Evolutionary conservation across 2,888 invertebrate species (phyloP), one percentile per base, ranked within the genome.

Genomic region (Plagiodera versicolora): DNA sequence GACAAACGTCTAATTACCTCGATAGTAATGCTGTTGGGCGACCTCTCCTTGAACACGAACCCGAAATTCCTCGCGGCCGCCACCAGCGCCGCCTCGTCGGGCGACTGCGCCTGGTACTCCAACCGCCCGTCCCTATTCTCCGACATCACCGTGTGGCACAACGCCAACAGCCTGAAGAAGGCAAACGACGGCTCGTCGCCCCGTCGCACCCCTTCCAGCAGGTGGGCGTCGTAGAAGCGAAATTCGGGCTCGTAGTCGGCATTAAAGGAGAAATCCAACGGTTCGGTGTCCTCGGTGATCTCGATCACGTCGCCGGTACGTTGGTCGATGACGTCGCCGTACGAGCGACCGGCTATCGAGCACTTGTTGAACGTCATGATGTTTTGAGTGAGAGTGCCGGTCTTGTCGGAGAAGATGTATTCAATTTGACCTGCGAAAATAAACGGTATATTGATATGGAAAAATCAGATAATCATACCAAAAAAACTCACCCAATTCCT

Each of bases 281-380:
- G 87, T 73, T 90, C 88, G 45, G 89, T 85, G 66, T 76, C 93
- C 83, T 95, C 94, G 53, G 87, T 89, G 49, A 94, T 85, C 78
- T 95, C 95, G 66, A 95, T 83, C 56, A 91, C 84, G 81, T 95
- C 94, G 44, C 95, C 95, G 50, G 94, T 94, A 72, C 85, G 84
- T 68, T 91, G 88, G 81, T 97, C 95, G 60, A 93, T 84, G 59
- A 94, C 84, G 80, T 98, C 97, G 17, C 99, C 99, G 81, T 95
- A 99, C 59, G 90, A 87, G 69, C 89, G 87, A 5, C 95, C 97
- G 69, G 90, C 92, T 70, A 99, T 95, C 65, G 98, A 95, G 81
- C 98, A 98, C 83, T 98, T 98, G 82, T 98, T 98, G 82, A 99
- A 99, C 58, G 97, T 95, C 99, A 99, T 99, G 72, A 99, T 97